phyloP scores from a whole-genome alignment of 2,797 vertebrate genomes.

The Gymnocypris eckloni region DNA sequence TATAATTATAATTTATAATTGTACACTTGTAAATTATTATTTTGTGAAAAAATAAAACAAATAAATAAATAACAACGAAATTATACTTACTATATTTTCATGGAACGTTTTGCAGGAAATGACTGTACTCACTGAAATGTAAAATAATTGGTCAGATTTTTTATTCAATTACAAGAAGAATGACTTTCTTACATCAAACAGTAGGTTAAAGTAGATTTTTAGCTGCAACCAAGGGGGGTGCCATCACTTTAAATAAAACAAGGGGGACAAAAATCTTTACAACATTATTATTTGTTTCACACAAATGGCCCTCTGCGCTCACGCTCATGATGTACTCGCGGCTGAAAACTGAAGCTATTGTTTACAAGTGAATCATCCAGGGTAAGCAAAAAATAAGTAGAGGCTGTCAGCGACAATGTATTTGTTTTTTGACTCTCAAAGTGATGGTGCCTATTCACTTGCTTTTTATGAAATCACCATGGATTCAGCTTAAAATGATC shows the following conservation, averaged over 20 bases:
- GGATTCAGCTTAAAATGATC: neutral
- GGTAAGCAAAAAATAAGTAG: too few species aligned
- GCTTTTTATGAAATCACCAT: neutral
- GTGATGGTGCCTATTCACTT: neutral
- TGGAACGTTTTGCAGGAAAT: neutral
- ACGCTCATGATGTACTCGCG: neutral
- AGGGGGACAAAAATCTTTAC: neutral
- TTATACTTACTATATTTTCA: neutral
- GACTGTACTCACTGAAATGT: neutral
- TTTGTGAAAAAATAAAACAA: neutral
- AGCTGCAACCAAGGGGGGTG: neutral
- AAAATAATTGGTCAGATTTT: neutral
- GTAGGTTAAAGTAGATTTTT: neutral
- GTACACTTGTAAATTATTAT: neutral
- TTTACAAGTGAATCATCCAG: too few species aligned
- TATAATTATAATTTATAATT: too few species aligned
- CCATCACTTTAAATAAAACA: neutral
- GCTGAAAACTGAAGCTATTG: neutral
- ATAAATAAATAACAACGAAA: neutral
- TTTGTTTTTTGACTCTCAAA: neutral
- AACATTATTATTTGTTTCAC: neutral
- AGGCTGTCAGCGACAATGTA: too few species aligned
- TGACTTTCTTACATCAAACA: neutral
- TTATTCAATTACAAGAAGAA: neutral
- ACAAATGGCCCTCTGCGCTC: neutral